Percentiles rank a stretch among this genome's conserved stretches.
phyloP scores from a whole-genome alignment of 2,797 vertebrate species.

The Enteromius thamalakanensis region DNA sequence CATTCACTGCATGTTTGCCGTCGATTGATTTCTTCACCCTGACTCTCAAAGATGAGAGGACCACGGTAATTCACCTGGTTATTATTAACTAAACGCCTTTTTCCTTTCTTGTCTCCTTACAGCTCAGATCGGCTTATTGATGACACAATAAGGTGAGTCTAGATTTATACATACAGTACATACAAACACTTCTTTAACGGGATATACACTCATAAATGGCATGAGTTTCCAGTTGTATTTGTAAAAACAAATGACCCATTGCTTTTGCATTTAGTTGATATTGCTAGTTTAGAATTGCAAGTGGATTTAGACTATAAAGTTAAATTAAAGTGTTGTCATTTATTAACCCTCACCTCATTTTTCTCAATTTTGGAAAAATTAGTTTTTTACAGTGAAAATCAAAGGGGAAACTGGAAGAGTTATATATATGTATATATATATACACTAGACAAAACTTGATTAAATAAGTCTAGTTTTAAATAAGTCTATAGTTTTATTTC shows the following conservation, averaged over 20 bases:
- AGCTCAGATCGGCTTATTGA: slow-evolving; percentile 98
- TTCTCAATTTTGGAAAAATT: not conserved
- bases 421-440: too few relatives aligned
- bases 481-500: not conserved
- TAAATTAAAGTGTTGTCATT: not conserved
- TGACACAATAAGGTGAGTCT: slow-evolving; percentile 96
- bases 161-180: slow-evolving; percentile 1
- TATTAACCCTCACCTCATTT: not conserved
- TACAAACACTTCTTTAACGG: not conserved
- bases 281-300: slow-evolving; percentile 52
- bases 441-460: too few relatives aligned
- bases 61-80: slow-evolving; percentile 20
- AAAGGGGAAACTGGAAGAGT: not conserved
- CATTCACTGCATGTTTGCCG: slow-evolving; percentile 35
- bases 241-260: slow-evolving; percentile 53
- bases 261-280: slow-evolving; percentile 51
- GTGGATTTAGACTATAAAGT: slow-evolving; percentile 36
- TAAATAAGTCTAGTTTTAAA: too few relatives aligned
- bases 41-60: slow-evolving; percentile 15
- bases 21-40: slow-evolving; percentile 39
- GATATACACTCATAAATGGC: not conserved
- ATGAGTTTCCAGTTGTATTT: slow-evolving; percentile 1
- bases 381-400: not conserved
- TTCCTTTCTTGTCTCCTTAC: slow-evolving; percentile 37
- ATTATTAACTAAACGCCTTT: slow-evolving; percentile 47